Evolutionary conservation across 2,113 vertebrate species (phyloP), one percentile per base, ranked within the genome.

Genomic region (Limanda limanda): DNA sequence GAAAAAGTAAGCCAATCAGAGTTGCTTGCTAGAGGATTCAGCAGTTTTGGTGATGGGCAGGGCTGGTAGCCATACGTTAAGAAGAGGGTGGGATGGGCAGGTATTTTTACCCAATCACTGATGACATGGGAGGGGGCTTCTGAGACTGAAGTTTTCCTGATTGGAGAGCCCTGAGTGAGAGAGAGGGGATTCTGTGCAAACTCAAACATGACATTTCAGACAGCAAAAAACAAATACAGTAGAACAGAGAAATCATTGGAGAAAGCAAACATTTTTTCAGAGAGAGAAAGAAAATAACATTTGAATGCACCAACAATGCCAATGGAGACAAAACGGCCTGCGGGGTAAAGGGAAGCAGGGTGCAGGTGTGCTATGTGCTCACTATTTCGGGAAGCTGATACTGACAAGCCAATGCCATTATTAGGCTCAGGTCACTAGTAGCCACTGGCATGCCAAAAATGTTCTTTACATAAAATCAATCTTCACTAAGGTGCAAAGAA

Each of bases 161-260:
- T 81, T 89, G 86, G 78, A 86, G 78, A 94, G 92, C 92, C 92
- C 92, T 94, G 92, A 94, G 92, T 92, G 93, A 93, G 94, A 94
- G 94, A 93, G 93, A 95, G 93, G 92, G 93, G 92, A 93, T 93
- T 91, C 94, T 94, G 93, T 93, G 94, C 93, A 88, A 93, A 92
- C 89, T 91, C 88, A 88, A 91, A 93, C 90, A 93, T 85, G 90
- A 91, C 88, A 90, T 84, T 89, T 93, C 87, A 93, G 88, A 94
- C 89, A 93, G 83, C 88, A 94, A 88, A 85, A 89, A 89, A 91
- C 79, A 88, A 76, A 88, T 79, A 90, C 88, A 93, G 83, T 88
- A 77, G 68, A 90, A 92, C 86, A 93, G 79, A 92, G 84, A 92
- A 83, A 89, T 92, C 91, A 93, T 89, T 74, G 68, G 79, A 91